Base-by-base conservation (phyloP, 2,888 invertebrate genomes). In the Polyommatus icarus region DNA sequence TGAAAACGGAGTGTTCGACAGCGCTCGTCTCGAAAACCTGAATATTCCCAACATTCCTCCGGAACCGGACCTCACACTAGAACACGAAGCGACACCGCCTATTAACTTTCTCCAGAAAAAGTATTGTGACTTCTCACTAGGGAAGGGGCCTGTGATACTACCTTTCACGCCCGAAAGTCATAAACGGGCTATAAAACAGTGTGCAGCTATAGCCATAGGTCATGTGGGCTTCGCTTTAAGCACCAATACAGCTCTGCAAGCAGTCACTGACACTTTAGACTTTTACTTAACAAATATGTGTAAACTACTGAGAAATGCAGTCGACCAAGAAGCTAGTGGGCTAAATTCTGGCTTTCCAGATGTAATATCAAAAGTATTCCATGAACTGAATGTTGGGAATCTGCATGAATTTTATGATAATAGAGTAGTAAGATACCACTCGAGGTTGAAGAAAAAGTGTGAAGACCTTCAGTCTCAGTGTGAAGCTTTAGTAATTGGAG, bases 81-180 rank as follows among this genome's bases (percentile, higher is more conserved):
- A 90, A 84, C 94, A 93, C 73, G 85, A 87, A 82, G 83, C 86
- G 8, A 85, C 83, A 6, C 87, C 90, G 7, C 93, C 93, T 0
- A 89, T 94, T 2, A 90, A 92, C 82, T 92, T 92, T 80, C 83
- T 93, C 6, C 88, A 87, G 71, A 94, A 94, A 82, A 82, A 90
- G 29, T 94, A 93, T 82, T 91, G 93, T 80, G 90, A 93, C 77
- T 94, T 94, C 84, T 90, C 93, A 3, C 83, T 90, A 3, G 94
- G 94, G 0, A 92, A 88, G 84, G 93, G 93, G 0, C 88, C 90
- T 1, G 85, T 90, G 20, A 87, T 94, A 76, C 83, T 90, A 61
- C 92, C 94, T 0, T 92, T 94, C 79, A 92, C 93, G n/a, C 88
- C 90, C 18, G 92, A 94, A 83, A 93, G 94, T 78, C 93, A 94